Evolutionary conservation across 2,797 vertebrate genomes (phyloP).

Genomic region (Pantherophis vulpinus): DNA sequence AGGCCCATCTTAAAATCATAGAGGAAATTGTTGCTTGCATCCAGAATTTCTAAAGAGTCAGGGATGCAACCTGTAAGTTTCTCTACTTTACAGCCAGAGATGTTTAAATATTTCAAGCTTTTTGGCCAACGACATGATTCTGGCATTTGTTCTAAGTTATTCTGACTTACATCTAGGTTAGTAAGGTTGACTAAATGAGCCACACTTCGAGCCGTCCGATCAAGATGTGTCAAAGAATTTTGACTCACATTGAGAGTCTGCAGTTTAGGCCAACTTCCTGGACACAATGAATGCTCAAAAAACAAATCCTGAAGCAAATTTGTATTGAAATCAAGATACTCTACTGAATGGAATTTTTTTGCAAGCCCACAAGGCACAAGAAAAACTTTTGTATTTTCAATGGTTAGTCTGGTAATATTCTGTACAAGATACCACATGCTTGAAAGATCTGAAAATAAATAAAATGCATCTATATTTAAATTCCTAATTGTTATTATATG

Average conservation of each 20-base stretch:
- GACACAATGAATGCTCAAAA: constrained; percentile 66
- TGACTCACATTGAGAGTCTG: constrained; percentile 75
- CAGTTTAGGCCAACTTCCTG: constrained; percentile 60
- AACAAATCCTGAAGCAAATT: constrained; percentile 72
- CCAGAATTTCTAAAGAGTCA: constrained; percentile 66
- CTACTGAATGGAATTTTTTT: constrained; percentile 57
- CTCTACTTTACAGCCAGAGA: constrained; percentile 70
- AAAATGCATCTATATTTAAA: constrained; percentile 61
- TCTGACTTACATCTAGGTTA: constrained; percentile 75
- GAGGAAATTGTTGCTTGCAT: constrained; percentile 76
- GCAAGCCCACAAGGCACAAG: constrained; percentile 70
- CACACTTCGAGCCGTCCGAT: constrained; percentile 23
- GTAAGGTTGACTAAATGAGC: constrained; percentile 58
- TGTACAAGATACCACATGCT: constrained; percentile 41
- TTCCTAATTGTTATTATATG: constrained; percentile 54
- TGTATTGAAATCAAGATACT: constrained; percentile 74
- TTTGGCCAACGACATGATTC: constrained; percentile 70
- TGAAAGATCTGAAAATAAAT: constrained; percentile 62
- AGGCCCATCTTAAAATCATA: constrained; percentile 64
- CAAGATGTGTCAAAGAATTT: constrained; percentile 70
- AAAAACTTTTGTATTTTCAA: constrained; percentile 71
- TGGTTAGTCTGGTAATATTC: constrained; percentile 59
- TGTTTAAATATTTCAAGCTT: constrained; percentile 71
- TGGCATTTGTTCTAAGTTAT: constrained; percentile 67
- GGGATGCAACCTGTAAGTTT: constrained; percentile 70